A percentile compares a stretch with the other conserved stretches of the same genome.
Conservation (phyloP, 2,113 vertebrate species). For the Toxotes chatareus region DNA sequence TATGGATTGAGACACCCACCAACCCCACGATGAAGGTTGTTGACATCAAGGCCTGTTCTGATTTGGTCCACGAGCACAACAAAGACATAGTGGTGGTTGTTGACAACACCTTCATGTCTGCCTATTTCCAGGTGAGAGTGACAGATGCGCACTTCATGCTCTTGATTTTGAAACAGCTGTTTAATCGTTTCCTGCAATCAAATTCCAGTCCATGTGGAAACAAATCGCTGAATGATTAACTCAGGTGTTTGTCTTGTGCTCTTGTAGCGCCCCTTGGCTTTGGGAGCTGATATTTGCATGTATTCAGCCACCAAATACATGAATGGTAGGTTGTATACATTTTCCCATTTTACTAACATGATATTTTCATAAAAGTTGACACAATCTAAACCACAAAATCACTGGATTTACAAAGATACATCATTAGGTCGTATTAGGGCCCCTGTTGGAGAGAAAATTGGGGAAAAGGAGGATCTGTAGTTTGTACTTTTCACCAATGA, state of each 20-base stretch:
- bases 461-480: background rate
- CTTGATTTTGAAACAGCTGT: background rate
- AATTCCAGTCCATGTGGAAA: slow-evolving; percentile 26
- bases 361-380: background rate
- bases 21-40: slow-evolving; percentile 92
- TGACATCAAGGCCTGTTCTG: slow-evolving; percentile 90
- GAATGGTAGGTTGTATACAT: slow-evolving; percentile 87
- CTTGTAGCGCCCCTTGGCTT: slow-evolving; percentile 90
- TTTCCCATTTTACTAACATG: background rate
- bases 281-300: slow-evolving; percentile 97
- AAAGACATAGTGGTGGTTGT: slow-evolving; percentile 90
- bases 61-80: slow-evolving; percentile 79
- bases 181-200: slow-evolving; percentile 4
- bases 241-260: slow-evolving; percentile 49
- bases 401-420: background rate
- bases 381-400: background rate
- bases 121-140: slow-evolving; percentile 92
- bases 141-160: background rate
- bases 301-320: slow-evolving; percentile 97
- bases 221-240: slow-evolving; percentile 39
- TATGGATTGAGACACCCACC: slow-evolving; percentile 95
- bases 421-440: background rate
- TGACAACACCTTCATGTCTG: slow-evolving; percentile 97
- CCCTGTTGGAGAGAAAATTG: too few relatives aligned
- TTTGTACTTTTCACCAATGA: background rate